Percentiles rank a stretch among this genome's conserved stretches.
Conservation (phyloP, 2,113 vertebrate species). For the Rhynchopsitta pachyrhyncha region DNA sequence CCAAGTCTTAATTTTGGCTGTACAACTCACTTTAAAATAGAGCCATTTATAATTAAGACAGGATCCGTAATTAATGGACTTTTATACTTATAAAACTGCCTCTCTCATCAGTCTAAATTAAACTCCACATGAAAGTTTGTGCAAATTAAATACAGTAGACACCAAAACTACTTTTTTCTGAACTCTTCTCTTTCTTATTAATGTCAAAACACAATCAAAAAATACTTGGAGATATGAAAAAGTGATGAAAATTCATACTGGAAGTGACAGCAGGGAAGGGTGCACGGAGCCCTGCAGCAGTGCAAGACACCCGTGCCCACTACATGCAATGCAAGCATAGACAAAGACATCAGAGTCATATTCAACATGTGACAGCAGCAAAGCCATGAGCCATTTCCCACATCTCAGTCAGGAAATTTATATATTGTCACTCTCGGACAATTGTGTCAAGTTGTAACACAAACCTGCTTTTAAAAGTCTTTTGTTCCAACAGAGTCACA, state of each 20-base stretch:
- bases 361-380: accelerated
- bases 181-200: slow-evolving; percentile 8
- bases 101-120: slow-evolving; percentile 70
- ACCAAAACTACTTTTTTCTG: slow-evolving; percentile 27
- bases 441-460: neutral
- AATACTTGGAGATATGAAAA: neutral
- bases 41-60: slow-evolving; percentile 70
- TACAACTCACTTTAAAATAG: slow-evolving; percentile 63
- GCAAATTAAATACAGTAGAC: slow-evolving; percentile 45
- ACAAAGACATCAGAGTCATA: neutral
- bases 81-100: slow-evolving; percentile 60
- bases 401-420: neutral
- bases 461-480: neutral
- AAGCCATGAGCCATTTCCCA: neutral
- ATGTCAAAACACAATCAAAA: neutral
- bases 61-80: slow-evolving; percentile 65
- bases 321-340: neutral
- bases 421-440: neutral
- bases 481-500: neutral
- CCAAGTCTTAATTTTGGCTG: slow-evolving; percentile 58
- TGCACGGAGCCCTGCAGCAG: accelerated
- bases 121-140: slow-evolving; percentile 55
- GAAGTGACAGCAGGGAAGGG: neutral
- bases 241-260: neutral
- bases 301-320: neutral